Evolutionary conservation across 2,113 vertebrate genomes (phyloP).

Genomic region (Oncorhynchus kisutch): DNA sequence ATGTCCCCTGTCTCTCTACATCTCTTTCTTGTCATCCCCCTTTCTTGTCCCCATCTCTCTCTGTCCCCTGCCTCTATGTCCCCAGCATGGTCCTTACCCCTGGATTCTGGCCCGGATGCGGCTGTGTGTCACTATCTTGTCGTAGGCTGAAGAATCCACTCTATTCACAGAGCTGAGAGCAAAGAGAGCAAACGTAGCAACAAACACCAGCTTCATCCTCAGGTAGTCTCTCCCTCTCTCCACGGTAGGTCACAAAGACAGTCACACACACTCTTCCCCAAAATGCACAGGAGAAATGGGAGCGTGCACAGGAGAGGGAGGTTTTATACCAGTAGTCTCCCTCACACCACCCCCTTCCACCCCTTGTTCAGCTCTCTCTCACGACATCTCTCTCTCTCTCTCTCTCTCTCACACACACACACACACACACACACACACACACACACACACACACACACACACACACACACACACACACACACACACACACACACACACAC

Average conservation of each 20-base stretch:
- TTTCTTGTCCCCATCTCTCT: too few species aligned
- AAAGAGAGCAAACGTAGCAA: slow-evolving; percentile 67
- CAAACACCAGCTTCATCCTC: slow-evolving; percentile 80
- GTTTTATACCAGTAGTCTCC: slow-evolving; percentile 83
- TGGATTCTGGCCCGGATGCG: slow-evolving; percentile 90
- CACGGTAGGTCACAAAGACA: slow-evolving; percentile 17
- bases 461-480: slow-evolving; percentile 16
- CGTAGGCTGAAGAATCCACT: slow-evolving; percentile 85
- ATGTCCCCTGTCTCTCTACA: neutral
- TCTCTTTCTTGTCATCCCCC: neutral
- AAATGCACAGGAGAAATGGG: slow-evolving; percentile 71
- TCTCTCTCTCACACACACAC: neutral
- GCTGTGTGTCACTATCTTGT: slow-evolving; percentile 94
- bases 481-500: slow-evolving; percentile 26
- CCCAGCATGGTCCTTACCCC: slow-evolving; percentile 81
- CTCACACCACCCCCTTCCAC: slow-evolving; percentile 64
- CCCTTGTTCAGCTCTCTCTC: slow-evolving; percentile 17
- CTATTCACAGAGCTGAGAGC: slow-evolving; percentile 72
- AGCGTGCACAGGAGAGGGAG: slow-evolving; percentile 60
- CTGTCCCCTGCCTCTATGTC: neutral
- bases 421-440: neutral
- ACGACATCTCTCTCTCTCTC: too few species aligned
- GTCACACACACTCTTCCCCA: neutral
- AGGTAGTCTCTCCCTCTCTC: slow-evolving; percentile 42
- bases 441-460: slow-evolving; percentile 31